A percentile compares a stretch with the other conserved stretches of the same genome.
Conservation (phyloP, 2,888 invertebrate species). For the Adineta ricciae region DNA sequence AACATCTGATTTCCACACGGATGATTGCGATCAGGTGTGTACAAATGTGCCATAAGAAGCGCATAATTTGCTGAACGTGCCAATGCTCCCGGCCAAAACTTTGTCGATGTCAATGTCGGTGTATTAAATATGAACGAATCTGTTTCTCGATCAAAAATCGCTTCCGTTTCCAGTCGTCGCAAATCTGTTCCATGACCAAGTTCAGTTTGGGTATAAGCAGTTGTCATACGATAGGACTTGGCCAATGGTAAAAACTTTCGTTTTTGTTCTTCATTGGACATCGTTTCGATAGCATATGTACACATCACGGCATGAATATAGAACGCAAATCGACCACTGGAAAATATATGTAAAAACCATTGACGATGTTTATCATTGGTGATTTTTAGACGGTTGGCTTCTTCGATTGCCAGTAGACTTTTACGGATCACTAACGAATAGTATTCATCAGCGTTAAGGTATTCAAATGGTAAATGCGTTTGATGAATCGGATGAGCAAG, state of each 20-base stretch:
- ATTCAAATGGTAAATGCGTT: not conserved
- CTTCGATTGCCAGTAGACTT: not conserved
- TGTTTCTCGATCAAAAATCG: constrained; percentile 71
- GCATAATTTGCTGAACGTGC: constrained; percentile 89
- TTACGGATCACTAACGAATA: not conserved
- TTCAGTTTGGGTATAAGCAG: constrained; percentile 93
- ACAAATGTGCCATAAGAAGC: constrained; percentile 78
- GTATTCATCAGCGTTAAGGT: not conserved
- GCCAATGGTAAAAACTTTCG: not conserved
- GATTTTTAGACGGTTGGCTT: not conserved
- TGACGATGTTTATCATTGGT: not conserved
- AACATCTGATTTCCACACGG: constrained; percentile 80
- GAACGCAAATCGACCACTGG: not conserved
- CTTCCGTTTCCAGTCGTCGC: constrained; percentile 80
- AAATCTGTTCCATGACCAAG: constrained; percentile 88
- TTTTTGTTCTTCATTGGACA: not conserved
- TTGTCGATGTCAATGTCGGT: constrained; percentile 75
- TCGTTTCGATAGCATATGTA: not conserved
- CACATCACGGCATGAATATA: not conserved
- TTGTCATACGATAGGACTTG: constrained; percentile 59
- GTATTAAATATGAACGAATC: constrained; percentile 77
- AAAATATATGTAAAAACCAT: not conserved
- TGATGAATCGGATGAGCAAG: not conserved
- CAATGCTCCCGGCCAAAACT: constrained; percentile 89
- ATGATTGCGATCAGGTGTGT: constrained; percentile 62